Conservation (phyloP, 2,113 vertebrate genomes). For the Pseudolaguvia tuberculata region DNA sequence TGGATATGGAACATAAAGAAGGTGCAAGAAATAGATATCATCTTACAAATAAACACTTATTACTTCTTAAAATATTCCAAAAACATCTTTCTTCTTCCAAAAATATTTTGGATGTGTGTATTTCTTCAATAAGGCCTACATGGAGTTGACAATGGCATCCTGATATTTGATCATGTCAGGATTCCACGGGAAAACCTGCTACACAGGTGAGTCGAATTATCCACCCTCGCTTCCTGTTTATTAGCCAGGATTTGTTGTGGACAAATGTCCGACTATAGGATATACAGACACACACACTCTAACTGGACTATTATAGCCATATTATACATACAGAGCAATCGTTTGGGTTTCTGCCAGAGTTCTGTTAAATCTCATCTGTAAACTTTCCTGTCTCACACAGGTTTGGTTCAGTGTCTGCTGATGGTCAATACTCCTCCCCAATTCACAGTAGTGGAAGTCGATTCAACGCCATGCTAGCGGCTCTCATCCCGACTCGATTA, state of each 20-base stretch:
- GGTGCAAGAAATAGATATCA: slow-evolving; percentile 28
- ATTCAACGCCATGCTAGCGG: slow-evolving; percentile 59
- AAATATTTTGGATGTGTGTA: neutral
- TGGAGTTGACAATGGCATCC: slow-evolving; percentile 65
- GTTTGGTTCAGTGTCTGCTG: slow-evolving; percentile 59
- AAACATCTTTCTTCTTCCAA: too few species aligned
- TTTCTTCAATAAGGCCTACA: slow-evolving; percentile 53
- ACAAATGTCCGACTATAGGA: neutral
- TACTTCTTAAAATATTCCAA: neutral
- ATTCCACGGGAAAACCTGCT: slow-evolving; percentile 65
- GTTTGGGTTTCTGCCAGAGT: too few species aligned
- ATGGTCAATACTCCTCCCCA: slow-evolving; percentile 58
- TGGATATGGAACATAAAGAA: slow-evolving; percentile 61
- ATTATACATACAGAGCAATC: too few species aligned
- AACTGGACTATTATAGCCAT: neutral
- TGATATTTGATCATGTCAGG: slow-evolving; percentile 61
- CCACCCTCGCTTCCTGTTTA: neutral
- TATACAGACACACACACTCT: neutral
- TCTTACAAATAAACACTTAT: slow-evolving; percentile 11
- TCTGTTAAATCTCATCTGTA: neutral
- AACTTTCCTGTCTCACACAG: slow-evolving; percentile 47
- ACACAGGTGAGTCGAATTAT: slow-evolving; percentile 55
- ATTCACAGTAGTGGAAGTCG: slow-evolving; percentile 53
- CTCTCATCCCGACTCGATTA: slow-evolving; percentile 58
- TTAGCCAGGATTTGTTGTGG: neutral